phyloP scores from a whole-genome alignment of 2,113 vertebrate species.

The Paramisgurnus dabryanus region DNA sequence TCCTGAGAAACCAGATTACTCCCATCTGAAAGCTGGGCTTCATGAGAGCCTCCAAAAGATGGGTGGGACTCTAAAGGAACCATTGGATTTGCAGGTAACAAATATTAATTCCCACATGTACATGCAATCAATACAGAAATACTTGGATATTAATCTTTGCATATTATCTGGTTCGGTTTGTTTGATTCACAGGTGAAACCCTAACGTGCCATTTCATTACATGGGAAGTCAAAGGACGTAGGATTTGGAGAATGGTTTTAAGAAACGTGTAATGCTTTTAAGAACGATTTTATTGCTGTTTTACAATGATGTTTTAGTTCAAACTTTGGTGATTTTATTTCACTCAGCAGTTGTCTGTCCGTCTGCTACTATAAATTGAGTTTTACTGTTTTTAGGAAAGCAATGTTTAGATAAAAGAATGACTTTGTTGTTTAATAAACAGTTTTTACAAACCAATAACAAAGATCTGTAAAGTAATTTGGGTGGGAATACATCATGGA shows the following conservation, averaged over 20 bases:
- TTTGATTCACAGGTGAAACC: constrained; percentile 12
- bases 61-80: constrained; percentile 59
- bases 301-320: background rate
- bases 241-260: background rate
- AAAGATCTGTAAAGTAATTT: too few relatives aligned
- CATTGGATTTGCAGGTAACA: constrained; percentile 62
- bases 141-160: background rate
- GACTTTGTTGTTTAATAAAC: background rate
- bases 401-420: background rate
- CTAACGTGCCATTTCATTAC: background rate
- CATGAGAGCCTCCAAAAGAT: constrained; percentile 68
- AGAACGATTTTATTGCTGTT: constrained; percentile 1
- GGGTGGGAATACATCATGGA: too few relatives aligned
- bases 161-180: background rate
- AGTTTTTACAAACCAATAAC: background rate
- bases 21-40: constrained; percentile 67
- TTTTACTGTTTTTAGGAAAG: background rate
- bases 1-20: constrained; percentile 81
- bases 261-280: background rate
- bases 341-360: background rate
- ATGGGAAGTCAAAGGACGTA: background rate
- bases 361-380: background rate
- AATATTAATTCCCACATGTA: too few relatives aligned
- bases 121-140: too few relatives aligned
- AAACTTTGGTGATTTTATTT: background rate